Conservation (phyloP, 2,113 vertebrate species). For the Oceanodroma tethys region DNA sequence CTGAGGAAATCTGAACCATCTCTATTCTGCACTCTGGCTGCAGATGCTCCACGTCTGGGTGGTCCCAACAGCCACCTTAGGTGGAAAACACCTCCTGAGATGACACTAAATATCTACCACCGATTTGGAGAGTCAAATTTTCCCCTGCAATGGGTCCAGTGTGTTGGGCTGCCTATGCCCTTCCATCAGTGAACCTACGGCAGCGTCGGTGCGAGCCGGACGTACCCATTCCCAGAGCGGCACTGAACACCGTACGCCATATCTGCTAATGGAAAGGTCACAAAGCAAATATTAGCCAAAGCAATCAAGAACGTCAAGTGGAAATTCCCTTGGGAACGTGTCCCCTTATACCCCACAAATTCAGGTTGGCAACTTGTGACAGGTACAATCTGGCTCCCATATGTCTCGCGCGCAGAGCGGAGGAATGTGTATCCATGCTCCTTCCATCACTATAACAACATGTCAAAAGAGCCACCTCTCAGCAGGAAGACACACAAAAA, state of each 20-base stretch:
- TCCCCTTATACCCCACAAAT: slow-evolving; percentile 67
- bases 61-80: not conserved
- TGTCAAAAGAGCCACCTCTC: slow-evolving; percentile 66
- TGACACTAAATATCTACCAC: not conserved
- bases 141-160: not conserved
- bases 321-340: slow-evolving; percentile 65
- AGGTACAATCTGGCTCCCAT: slow-evolving; percentile 76
- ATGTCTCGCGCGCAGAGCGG: slow-evolving; percentile 37
- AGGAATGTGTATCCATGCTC: slow-evolving; percentile 60
- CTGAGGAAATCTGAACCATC: not conserved
- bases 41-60: rapidly evolving
- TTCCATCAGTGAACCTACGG: rapidly evolving
- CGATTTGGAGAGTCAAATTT: not conserved
- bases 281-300: slow-evolving; percentile 66
- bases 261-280: slow-evolving; percentile 64
- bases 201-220: rapidly evolving
- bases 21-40: not conserved
- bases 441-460: slow-evolving; percentile 69
- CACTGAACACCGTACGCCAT: rapidly evolving
- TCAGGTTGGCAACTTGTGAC: slow-evolving; percentile 77
- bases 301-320: slow-evolving; percentile 65
- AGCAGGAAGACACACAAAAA: slow-evolving; percentile 49
- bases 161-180: rapidly evolving
- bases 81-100: not conserved
- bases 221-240: rapidly evolving